A percentile compares a stretch with the other conserved stretches of the same genome.
Evolutionary conservation across 2,113 vertebrate genomes (phyloP).

Genomic region (Machaerirhynchus nigripectus): DNA sequence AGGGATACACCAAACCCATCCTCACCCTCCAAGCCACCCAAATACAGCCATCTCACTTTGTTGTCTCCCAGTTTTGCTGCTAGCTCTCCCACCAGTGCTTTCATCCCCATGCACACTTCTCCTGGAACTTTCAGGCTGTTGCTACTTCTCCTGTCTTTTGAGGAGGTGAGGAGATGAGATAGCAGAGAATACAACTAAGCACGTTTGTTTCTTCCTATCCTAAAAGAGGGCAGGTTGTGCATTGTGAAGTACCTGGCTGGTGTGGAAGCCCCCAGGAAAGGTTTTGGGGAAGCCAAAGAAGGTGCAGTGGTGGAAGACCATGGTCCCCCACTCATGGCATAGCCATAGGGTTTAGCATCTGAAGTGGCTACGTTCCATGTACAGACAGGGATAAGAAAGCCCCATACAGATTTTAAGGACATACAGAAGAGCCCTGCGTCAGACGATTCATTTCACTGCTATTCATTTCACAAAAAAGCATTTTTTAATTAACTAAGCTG

Average conservation of each 20-base stretch:
- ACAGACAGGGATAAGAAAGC: neutral
- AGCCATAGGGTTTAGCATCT: neutral
- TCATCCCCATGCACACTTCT: neutral
- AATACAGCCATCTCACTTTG: neutral
- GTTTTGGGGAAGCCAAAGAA: neutral
- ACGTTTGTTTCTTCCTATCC: neutral
- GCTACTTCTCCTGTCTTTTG: neutral
- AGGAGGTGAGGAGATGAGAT: neutral
- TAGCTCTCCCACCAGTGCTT: neutral
- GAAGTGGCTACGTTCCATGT: neutral
- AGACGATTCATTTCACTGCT: neutral
- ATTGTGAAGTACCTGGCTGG: neutral
- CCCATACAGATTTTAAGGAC: neutral
- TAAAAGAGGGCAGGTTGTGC: neutral
- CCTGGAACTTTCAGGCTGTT: neutral
- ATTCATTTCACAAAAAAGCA: neutral
- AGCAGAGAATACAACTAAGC: neutral
- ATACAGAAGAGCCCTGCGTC: neutral
- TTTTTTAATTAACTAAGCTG: neutral
- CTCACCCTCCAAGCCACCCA: neutral
- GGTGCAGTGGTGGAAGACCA: neutral
- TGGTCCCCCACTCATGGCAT: rapidly evolving
- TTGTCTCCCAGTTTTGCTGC: neutral
- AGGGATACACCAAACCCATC: neutral
- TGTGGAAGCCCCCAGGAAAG: neutral